Percentiles rank a stretch among this genome's conserved stretches.
These are phyloP conservation scores for Sinocyclocheilus anshuiensis DNA, from an alignment of 2,113 vertebrate species.

Conservation along the genomic window DNA sequence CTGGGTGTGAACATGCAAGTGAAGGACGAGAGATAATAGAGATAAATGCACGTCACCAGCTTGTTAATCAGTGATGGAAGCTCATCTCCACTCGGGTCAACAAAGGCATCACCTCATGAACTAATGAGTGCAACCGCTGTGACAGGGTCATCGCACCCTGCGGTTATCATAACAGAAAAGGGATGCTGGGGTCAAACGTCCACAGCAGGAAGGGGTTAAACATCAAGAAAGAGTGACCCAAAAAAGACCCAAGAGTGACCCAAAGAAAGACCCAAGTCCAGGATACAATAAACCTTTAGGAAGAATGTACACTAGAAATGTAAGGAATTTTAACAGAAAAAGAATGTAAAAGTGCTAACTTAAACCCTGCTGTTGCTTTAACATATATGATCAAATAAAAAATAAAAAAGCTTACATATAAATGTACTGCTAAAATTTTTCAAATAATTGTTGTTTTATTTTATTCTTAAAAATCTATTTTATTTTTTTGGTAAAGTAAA, in stretches of 20 bases:
- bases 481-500: too few relatives aligned
- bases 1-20: constrained; percentile 1
- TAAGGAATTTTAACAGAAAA: neutral
- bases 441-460: too few relatives aligned
- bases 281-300: neutral
- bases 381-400: too few relatives aligned
- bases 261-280: constrained; percentile 23
- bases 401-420: too few relatives aligned
- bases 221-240: constrained; percentile 2
- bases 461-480: too few relatives aligned
- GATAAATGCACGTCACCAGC: constrained; percentile 18
- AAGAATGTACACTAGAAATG: neutral
- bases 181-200: constrained; percentile 19
- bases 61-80: constrained; percentile 9
- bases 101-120: constrained; percentile 37
- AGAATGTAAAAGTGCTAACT: neutral
- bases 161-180: constrained; percentile 24
- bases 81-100: neutral
- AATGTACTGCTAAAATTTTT: too few relatives aligned
- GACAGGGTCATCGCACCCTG: neutral
- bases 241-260: too few relatives aligned
- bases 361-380: neutral
- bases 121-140: neutral
- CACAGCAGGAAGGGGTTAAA: neutral
- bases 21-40: constrained; percentile 2